A percentile compares a stretch with the other conserved stretches of the same genome.
Conservation (phyloP, 2,888 invertebrate species). For the Leistus spinibarbis region DNA sequence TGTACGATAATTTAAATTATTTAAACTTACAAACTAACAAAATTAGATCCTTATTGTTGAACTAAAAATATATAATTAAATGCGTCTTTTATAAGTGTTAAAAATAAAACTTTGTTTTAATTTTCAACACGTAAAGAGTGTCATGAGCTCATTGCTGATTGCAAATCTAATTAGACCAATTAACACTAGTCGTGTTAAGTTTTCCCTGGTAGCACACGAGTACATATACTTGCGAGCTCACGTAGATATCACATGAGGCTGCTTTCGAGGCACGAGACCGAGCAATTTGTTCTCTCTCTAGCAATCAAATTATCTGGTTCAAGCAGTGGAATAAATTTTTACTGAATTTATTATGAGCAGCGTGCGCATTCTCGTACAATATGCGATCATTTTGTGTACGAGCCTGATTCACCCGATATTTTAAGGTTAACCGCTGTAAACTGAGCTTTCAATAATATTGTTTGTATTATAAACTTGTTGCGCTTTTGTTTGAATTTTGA, state of each 20-base stretch:
- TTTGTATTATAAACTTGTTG: background rate
- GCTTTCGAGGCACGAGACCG: background rate
- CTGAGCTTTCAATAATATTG: background rate
- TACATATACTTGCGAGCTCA: background rate
- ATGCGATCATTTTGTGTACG: background rate
- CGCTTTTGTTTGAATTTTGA: no score
- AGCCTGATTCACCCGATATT: background rate
- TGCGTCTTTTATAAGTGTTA: background rate
- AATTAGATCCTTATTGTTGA: no score
- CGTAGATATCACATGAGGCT: background rate
- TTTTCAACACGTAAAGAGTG: background rate
- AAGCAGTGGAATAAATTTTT: conserved; percentile 2
- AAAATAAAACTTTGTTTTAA: background rate
- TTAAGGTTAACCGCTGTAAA: background rate
- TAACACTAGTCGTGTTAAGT: background rate
- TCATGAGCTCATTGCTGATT: background rate
- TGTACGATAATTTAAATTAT: no score
- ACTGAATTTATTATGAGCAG: conserved; percentile 4
- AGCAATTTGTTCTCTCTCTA: background rate
- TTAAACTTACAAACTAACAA: no score
- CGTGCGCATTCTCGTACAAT: background rate
- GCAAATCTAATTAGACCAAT: background rate
- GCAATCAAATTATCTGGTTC: conserved; percentile 13
- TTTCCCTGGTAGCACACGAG: background rate
- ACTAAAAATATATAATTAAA: background rate